Evolutionary conservation across 2,888 invertebrate species (phyloP), one percentile per base, ranked within the genome.

Genomic region (Germaria angustata): DNA sequence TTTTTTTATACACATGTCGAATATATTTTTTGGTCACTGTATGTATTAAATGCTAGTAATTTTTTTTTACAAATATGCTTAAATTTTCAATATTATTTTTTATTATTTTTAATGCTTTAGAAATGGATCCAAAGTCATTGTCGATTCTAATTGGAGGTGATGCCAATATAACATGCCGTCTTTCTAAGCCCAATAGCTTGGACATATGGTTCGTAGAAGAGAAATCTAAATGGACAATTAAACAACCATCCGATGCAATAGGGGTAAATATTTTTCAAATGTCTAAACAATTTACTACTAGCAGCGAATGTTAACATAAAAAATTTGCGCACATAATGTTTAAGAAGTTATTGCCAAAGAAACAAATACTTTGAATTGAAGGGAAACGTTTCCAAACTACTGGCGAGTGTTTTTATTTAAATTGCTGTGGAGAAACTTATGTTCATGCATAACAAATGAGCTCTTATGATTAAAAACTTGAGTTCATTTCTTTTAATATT

Each of bases 171-270:
- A 85, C 81, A 24, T 85, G 85, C 36, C 75, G 53, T 8, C 77
- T 85, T 3, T 51, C 77, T 11, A 71, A 73, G 3, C 73, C 79
- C 3, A 79, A 80, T 44, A 84, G 84, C 53, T 77, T 80, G 7
- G 59, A 63, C 11, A 80, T 85, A 49, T 85, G 85, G 85, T 85
- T 85, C 34, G 66, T 59, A 8, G 84, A 84, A 51, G 66, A 66
- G 17, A 82, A 80, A 65, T 72, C 81, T 1, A 71, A 71, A 17
- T 34, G 28, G n/a, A 2, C 46, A 36, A 81, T 84, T 49, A 55
- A 59, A 13, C 85, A 85, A 49, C 83, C 83, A 34, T 65, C 63
- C 11, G 34, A 68, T 13, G 41, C 46, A 65, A 84, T 85, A 71
- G 34, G 57, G 71, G 85, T 85, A 84, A 80, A 66, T 20, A 59